Evolutionary conservation across 2,113 vertebrate genomes (phyloP), one percentile per base, ranked within the genome.

Genomic region (Vombatus ursinus): DNA sequence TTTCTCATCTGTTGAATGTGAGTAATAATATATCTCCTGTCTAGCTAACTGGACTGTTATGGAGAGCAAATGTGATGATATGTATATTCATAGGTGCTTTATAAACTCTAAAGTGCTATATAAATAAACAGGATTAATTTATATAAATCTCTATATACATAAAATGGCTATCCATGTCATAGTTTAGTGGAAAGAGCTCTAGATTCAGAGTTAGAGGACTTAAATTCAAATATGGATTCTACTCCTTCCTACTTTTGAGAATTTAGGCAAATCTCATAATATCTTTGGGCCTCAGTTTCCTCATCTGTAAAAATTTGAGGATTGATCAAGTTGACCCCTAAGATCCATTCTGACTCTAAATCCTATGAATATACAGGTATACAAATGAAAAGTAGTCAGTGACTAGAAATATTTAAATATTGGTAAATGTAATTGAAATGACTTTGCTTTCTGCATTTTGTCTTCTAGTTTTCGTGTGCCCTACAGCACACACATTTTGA

Each of bases 1-100:
- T 95, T 93, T 93, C 97, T 3, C 95, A 37, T 61, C 11, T 93
- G 8, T 68, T 84, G 95, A 52, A 89, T 50, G 57, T 93, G 91
- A 28, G 22, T 52, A 94, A 1, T 28, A 89, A 90, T 93, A 92
- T 26, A 90, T 92, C 49, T 22, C 9, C 92, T 93, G 0, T 37
- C 16, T 44, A 14, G 52, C 7, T 89, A 52, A 23, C 84, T 48
- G 14, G 24, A 93, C 49, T 95, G 92, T 94, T 93, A 5, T 93
- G 90, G 95, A 25, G 10, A 92, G 5, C 48, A 47, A 91, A 31
- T 94, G 68, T 92, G 94, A 68, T 89, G n/a, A 54, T 50, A 37
- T 23, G 9, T 11, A 50, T 16, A 28, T 77, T 77, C 5, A n/a
- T 3, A 77, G 14, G 14, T 6, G 14, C 31, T 77, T 77, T 77